phyloP scores from a whole-genome alignment of 2,797 vertebrate genomes.

The Platalea minor region DNA sequence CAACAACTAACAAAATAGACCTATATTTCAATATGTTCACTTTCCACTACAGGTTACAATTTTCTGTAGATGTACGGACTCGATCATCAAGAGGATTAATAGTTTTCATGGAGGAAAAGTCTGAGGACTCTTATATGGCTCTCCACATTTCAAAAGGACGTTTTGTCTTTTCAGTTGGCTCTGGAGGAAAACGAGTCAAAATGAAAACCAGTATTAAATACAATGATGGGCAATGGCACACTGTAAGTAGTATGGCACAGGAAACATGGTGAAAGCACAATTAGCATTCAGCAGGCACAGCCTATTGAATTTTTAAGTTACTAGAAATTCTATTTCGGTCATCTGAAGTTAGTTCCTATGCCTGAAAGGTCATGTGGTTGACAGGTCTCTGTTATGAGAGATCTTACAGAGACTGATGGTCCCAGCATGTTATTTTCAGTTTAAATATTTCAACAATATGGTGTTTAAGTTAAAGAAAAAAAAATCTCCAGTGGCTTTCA shows the following conservation, averaged over 20 bases:
- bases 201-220: constrained; percentile 87
- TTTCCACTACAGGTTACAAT: constrained; percentile 78
- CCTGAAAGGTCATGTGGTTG: not conserved
- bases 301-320: not conserved
- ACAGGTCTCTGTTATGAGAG: not conserved
- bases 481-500: not conserved
- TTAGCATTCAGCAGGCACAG: not conserved
- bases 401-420: not conserved
- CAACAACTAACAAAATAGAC: not conserved
- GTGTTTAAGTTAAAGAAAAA: not conserved
- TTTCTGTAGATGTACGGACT: constrained; percentile 86
- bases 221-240: constrained; percentile 92
- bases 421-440: not conserved
- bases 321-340: not conserved
- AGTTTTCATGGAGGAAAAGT: constrained; percentile 77
- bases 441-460: not conserved
- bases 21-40: not conserved
- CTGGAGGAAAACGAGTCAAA: constrained; percentile 75
- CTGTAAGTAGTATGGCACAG: constrained; percentile 74
- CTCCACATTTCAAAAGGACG: constrained; percentile 88
- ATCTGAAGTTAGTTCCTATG: not conserved
- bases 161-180: constrained; percentile 79
- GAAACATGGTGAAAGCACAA: not conserved
- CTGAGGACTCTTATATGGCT: constrained; percentile 79
- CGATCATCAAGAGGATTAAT: constrained; percentile 82